A percentile compares a stretch with the other conserved stretches of the same genome.
phyloP scores from a whole-genome alignment of 2,888 invertebrate species.

The Drosophila hawaiiensis region DNA sequence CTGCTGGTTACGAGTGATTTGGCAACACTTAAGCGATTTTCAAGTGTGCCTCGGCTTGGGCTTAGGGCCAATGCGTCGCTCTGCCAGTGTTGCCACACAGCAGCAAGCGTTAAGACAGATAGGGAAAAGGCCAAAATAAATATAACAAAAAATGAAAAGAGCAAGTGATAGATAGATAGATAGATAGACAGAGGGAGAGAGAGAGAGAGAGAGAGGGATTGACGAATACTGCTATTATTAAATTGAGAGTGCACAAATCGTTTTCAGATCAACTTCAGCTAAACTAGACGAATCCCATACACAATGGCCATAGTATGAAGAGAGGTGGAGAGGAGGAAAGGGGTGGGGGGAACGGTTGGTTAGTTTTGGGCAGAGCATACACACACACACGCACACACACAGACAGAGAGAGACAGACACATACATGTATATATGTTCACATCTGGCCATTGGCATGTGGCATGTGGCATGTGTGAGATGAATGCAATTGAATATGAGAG shows the following conservation, averaged over 20 bases:
- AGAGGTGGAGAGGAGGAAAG: too few species aligned
- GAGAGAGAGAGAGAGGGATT: background rate
- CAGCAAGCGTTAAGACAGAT: background rate
- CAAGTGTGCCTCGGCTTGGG: slow-evolving; percentile 13
- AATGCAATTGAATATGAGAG: slow-evolving; percentile 19
- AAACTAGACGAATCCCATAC: background rate
- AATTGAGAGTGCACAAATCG: slow-evolving; percentile 65
- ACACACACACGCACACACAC: background rate
- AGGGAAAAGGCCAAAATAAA: background rate
- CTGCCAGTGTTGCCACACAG: slow-evolving; percentile 10
- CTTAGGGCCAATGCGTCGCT: background rate
- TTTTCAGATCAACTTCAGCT: slow-evolving; percentile 49
- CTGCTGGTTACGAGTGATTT: slow-evolving; percentile 37
- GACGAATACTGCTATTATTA: slow-evolving; percentile 34
- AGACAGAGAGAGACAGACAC: background rate
- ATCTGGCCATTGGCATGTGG: background rate
- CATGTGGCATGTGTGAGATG: background rate
- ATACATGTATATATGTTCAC: background rate
- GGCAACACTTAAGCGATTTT: slow-evolving; percentile 55
- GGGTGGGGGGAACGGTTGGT: background rate
- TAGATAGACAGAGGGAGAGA: background rate
- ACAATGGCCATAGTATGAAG: background rate
- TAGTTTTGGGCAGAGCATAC: background rate
- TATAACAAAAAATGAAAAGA: background rate
- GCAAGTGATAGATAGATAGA: background rate